phyloP scores from a whole-genome alignment of 2,888 invertebrate species.

The Tillus elongatus region DNA sequence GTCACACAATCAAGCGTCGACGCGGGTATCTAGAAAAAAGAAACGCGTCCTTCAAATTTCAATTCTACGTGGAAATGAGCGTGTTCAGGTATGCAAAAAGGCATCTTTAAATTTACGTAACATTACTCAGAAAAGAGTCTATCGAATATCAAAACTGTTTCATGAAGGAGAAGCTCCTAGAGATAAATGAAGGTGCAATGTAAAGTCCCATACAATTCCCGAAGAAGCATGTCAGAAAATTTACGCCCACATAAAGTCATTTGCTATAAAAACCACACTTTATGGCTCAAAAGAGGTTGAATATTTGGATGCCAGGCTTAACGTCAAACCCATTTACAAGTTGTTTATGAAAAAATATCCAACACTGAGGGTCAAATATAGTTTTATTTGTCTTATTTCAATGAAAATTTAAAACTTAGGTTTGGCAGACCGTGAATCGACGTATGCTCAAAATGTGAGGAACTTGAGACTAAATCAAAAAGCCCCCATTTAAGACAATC shows the following conservation, averaged over 20 bases:
- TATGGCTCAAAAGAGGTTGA: conserved; percentile 3
- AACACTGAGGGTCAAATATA: conserved; percentile 2
- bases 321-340: not conserved
- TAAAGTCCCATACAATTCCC: conserved; percentile 1
- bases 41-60: too few species aligned
- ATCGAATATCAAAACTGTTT: conserved; percentile 3
- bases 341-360: conserved; percentile 1
- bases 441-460: conserved; percentile 3
- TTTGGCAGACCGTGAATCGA: conserved; percentile 2
- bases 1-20: too few species aligned
- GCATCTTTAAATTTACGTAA: conserved; percentile 1
- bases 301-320: conserved; percentile 3
- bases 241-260: conserved; percentile 3
- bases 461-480: conserved; percentile 2
- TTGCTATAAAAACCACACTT: not conserved
- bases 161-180: too few species aligned
- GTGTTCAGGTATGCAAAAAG: conserved; percentile 1
- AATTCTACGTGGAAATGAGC: conserved; percentile 3
- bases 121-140: conserved; percentile 3
- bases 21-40: too few species aligned
- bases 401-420: conserved; percentile 1
- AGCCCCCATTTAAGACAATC: too few species aligned
- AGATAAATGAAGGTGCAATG: too few species aligned
- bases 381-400: conserved; percentile 3
- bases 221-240: conserved; percentile 2